These are phyloP conservation scores for human (Homo sapiens) DNA, from an alignment of 2,113 vertebrate genomes.

Conservation along the genomic window GRCh38 chr16:74252001-74252500, in stretches of 20 bases:
- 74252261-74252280: not conserved
- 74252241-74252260: not conserved
- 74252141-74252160: not conserved
- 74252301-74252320: not conserved
- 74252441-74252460: not conserved
- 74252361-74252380: not conserved
- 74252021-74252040: not conserved
- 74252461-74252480: not conserved
- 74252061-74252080: not conserved
- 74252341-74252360: not conserved
- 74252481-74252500: not conserved
- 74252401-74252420: not conserved
- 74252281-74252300: not conserved
- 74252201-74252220: not conserved
- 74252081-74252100: not conserved
- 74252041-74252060: not conserved
- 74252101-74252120: not conserved
- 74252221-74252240: not conserved
- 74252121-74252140: not conserved
- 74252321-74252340: not conserved
- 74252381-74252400: not conserved
- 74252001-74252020: not conserved
- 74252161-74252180: not conserved
- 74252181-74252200: not conserved
- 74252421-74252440: not conserved